Evolutionary conservation across 35 echinoderm and acorn worm genomes (phyloP).

Genomic region (Lytechinus variegatus): DNA sequence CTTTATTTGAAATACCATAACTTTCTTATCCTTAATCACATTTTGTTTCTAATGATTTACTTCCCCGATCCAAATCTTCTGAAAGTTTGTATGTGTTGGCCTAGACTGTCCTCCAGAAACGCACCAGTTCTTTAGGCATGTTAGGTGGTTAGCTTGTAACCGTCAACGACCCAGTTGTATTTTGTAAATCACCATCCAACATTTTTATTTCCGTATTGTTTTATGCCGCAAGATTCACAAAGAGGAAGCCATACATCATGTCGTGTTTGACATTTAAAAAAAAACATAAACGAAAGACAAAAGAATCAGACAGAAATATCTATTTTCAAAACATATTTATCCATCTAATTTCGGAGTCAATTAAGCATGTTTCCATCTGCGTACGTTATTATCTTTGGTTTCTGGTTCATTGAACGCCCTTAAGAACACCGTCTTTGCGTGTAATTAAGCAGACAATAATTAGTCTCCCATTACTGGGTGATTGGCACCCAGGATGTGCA

Average conservation of each 20-base stretch:
- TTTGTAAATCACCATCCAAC: too few relatives aligned
- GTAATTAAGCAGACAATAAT: constrained; percentile 14
- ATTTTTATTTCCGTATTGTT: not conserved
- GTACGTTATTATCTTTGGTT: not conserved
- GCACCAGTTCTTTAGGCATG: too few relatives aligned
- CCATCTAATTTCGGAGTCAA: not conserved
- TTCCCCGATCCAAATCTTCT: too few relatives aligned
- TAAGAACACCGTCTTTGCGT: not conserved
- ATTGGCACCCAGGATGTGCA: not conserved
- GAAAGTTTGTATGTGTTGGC: too few relatives aligned
- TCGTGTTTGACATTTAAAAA: not conserved
- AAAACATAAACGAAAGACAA: not conserved
- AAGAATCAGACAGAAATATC: not conserved
- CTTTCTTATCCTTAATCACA: too few relatives aligned
- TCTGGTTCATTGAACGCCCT: not conserved
- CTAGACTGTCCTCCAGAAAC: too few relatives aligned
- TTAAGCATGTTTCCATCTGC: not conserved
- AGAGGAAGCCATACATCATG: not conserved
- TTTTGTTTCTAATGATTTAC: too few relatives aligned
- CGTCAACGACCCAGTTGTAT: not conserved
- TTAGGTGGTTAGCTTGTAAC: not conserved
- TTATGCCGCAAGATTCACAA: not conserved
- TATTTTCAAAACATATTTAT: not conserved
- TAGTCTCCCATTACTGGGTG: not conserved
- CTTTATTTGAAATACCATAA: too few relatives aligned